phyloP scores from a whole-genome alignment of 1,140 invertebrate genomes.

The Scaptodrosophila lebanonensis region DNA sequence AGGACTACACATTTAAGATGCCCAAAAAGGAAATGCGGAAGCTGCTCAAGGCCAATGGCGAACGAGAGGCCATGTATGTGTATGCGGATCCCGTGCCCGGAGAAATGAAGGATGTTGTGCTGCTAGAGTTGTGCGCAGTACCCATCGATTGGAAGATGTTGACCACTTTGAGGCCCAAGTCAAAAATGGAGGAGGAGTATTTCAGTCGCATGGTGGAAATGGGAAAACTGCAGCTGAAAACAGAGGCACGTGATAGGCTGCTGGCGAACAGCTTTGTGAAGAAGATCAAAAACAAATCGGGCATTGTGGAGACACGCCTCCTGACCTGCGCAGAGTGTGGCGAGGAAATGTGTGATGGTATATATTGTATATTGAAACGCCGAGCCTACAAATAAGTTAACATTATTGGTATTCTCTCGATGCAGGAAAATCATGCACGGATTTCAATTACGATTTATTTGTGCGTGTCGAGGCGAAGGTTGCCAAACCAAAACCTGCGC shows the following conservation, averaged over 20 bases:
- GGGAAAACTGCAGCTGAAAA: constrained; percentile 86
- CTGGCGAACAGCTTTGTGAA: constrained; percentile 81
- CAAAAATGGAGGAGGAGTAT: constrained; percentile 90
- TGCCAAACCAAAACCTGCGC: constrained; percentile 54
- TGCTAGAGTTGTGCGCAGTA: constrained; percentile 88
- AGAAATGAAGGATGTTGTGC: constrained; percentile 84
- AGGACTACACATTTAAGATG: constrained; percentile 79
- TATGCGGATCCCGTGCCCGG: constrained; percentile 89
- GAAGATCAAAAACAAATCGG: constrained; percentile 87
- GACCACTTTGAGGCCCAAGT: constrained; percentile 89
- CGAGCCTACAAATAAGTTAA: too few species aligned
- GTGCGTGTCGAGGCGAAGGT: constrained; percentile 72
- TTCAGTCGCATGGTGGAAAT: constrained; percentile 90
- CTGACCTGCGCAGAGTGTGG: constrained; percentile 87
- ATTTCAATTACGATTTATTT: constrained; percentile 79
- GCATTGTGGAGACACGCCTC: constrained; percentile 86
- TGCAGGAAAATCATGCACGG: constrained; percentile 76
- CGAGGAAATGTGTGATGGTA: constrained; percentile 90
- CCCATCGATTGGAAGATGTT: constrained; percentile 96
- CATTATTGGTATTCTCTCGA: background rate
- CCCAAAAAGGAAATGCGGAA: constrained; percentile 70
- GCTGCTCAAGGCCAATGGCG: constrained; percentile 57
- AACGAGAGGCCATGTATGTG: constrained; percentile 61
- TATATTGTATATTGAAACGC: constrained; percentile 27
- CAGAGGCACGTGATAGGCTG: constrained; percentile 81